Evolutionary conservation across 1,140 invertebrate species (phyloP), one percentile per base, ranked within the genome.

Genomic region (Bombus picipes): DNA sequence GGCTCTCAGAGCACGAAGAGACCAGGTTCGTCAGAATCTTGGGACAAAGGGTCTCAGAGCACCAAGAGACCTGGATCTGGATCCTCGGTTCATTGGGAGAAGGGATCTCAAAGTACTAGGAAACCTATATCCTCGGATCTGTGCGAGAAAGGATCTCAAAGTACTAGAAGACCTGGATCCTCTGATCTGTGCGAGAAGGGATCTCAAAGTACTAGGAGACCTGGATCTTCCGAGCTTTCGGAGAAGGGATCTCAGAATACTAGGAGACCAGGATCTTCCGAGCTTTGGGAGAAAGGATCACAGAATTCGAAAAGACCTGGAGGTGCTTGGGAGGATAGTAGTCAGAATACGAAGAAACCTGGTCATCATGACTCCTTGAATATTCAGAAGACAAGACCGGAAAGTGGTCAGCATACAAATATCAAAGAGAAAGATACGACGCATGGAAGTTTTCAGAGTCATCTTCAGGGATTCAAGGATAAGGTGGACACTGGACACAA

Each of bases 401-500:
- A 90, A 37, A 57, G 85, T 3, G 79, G 87, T n/a, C 90, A 93
- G 15, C 85, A 79, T 8, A 53, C 68, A 34, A 41, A 22, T 71
- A 85, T 72, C 66, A 86, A 81, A 25, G 82, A 91, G 57, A 88
- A 81, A 10, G 81, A 81, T 13, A 83, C 53, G 79, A 87, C 39
- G 43, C 74, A 73, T 1, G 59, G 28, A 6, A 34, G 22, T 8
- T 71, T 47, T 25, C 73, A 74, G 47, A 65, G 57, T 18, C 85
- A 86, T 70, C 84, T 89, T 73, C 92, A 92, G 37, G 88, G 86
- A 0, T 93, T 94, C 81, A 94, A 95, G 62, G 94, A 95, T 59
- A 95, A 95, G 62, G 47, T 93, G 0, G 93, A 94, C 47, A 90
- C 83, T 0, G 84, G 43, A 0, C 94, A 94, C 13, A 94, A 94